phyloP scores from a whole-genome alignment of 2,888 invertebrate genomes.

The Stenurella melanura region DNA sequence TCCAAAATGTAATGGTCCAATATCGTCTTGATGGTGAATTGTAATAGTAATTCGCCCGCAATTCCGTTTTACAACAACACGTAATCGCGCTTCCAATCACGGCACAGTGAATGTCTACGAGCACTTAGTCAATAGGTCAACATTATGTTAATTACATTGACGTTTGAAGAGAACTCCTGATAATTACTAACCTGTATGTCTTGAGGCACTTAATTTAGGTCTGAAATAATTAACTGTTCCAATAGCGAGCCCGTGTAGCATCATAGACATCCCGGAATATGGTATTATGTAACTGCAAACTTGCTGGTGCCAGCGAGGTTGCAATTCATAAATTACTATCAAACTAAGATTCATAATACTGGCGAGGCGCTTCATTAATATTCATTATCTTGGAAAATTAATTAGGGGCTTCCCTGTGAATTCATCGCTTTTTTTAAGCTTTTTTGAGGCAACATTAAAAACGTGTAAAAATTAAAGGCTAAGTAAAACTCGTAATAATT shows the following conservation, averaged over 20 bases:
- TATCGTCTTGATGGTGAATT: not conserved
- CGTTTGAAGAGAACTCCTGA: slow-evolving; percentile 19
- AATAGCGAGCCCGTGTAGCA: not conserved
- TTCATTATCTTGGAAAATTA: slow-evolving; percentile 34
- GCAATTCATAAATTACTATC: slow-evolving; percentile 36
- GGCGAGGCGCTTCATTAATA: slow-evolving; percentile 26
- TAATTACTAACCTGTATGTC: slow-evolving; percentile 32
- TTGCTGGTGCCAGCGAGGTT: slow-evolving; percentile 16
- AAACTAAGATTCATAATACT: slow-evolving; percentile 18
- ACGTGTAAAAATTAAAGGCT: not conserved
- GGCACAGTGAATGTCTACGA: not conserved
- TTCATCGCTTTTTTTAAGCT: not conserved
- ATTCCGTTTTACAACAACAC: slow-evolving; percentile 5
- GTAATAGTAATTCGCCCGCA: not conserved
- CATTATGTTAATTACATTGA: slow-evolving; percentile 29
- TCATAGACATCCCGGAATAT: not conserved
- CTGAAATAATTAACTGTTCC: slow-evolving; percentile 13
- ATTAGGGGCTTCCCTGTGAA: slow-evolving; percentile 7
- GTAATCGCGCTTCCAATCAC: slow-evolving; percentile 6
- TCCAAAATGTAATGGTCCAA: too few relatives aligned
- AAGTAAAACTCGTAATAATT: too few relatives aligned
- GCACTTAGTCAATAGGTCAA: slow-evolving; percentile 12
- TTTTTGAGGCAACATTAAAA: not conserved
- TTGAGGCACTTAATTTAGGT: slow-evolving; percentile 5
- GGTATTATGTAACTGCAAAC: slow-evolving; percentile 28